Percentiles rank a stretch among this genome's conserved stretches.
Conservation (phyloP, 2,113 vertebrate genomes). For the Nycticebus coucang region DNA sequence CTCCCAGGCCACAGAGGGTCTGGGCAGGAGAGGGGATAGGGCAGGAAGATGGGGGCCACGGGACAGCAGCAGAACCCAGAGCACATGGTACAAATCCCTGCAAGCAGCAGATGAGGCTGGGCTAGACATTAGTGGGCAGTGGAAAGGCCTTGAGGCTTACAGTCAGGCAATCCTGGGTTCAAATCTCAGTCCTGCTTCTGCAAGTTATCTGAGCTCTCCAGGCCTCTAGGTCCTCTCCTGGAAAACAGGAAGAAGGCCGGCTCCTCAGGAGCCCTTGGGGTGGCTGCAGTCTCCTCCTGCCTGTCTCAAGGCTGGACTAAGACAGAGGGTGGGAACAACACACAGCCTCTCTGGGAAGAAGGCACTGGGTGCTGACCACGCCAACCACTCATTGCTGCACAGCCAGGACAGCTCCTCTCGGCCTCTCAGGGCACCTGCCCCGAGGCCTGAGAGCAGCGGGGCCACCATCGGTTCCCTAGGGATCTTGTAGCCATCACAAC, state of each 20-base stretch:
- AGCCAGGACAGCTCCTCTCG: background rate
- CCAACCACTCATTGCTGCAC: fast-evolving
- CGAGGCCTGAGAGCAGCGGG: background rate
- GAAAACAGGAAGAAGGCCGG: background rate
- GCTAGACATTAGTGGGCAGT: background rate
- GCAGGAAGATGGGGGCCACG: too few species aligned
- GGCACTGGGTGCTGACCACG: fast-evolving
- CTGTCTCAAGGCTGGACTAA: background rate
- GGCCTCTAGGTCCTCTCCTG: background rate
- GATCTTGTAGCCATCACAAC: background rate
- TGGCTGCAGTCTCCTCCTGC: background rate
- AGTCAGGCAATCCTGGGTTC: background rate
- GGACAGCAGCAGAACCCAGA: background rate
- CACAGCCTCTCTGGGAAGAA: background rate
- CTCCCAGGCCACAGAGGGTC: background rate
- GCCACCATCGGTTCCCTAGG: background rate
- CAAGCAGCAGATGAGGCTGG: background rate
- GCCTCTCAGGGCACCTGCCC: background rate
- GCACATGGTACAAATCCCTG: too few species aligned
- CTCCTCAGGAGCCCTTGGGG: background rate
- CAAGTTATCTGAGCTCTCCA: too few species aligned
- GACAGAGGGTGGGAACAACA: fast-evolving
- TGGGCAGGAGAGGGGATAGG: background rate
- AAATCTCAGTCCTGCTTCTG: background rate
- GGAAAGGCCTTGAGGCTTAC: background rate